Evolutionary conservation across 2,888 invertebrate species (phyloP).

Genomic region (Phortica okadai): DNA sequence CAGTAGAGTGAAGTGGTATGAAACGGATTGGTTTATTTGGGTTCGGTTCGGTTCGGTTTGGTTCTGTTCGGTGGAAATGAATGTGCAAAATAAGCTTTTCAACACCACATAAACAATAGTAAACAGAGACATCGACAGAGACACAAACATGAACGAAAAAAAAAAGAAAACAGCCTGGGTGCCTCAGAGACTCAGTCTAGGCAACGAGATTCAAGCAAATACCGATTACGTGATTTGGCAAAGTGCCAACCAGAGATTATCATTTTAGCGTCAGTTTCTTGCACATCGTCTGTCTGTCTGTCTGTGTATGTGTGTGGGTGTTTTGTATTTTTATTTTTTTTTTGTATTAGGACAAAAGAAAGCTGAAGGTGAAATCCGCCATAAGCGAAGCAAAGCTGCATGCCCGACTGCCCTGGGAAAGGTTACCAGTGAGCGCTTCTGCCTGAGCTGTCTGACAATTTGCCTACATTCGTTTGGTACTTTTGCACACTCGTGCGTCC

Average conservation of each 20-base stretch:
- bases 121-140: background rate
- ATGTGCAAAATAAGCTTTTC: conserved; percentile 20
- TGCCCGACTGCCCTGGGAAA: background rate
- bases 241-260: conserved; percentile 35
- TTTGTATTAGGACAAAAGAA: background rate
- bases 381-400: background rate
- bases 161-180: background rate
- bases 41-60: background rate
- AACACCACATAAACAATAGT: conserved; percentile 29
- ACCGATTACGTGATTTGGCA: conserved; percentile 69
- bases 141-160: background rate
- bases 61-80: background rate
- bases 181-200: background rate
- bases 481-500: background rate
- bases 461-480: background rate
- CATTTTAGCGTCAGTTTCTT: background rate
- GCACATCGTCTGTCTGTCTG: background rate
- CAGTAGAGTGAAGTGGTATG: background rate
- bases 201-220: conserved; percentile 55
- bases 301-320: background rate
- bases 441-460: background rate
- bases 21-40: background rate
- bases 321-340: background rate
- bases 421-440: background rate
- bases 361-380: background rate